Evolutionary conservation across 2,888 invertebrate genomes (phyloP).

Genomic region (Brachylomia viminalis): DNA sequence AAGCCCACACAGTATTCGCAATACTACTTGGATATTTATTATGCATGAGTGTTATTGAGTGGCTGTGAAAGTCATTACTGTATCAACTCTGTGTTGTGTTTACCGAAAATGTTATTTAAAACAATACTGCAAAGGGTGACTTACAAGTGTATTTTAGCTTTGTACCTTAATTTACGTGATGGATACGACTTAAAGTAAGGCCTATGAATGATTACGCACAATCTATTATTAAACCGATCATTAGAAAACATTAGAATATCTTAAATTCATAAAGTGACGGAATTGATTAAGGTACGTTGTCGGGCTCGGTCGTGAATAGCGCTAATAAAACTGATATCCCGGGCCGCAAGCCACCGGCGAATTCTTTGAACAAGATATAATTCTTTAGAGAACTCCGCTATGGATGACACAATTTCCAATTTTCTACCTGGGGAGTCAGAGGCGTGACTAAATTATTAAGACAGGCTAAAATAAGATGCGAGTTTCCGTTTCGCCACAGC

Average conservation of each 20-base stretch:
- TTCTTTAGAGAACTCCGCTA: slow-evolving; percentile 79
- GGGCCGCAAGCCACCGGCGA: slow-evolving; percentile 67
- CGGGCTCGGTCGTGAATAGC: slow-evolving; percentile 65
- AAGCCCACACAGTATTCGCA: slow-evolving; percentile 20
- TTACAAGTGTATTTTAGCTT: neutral
- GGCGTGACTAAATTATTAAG: slow-evolving; percentile 89
- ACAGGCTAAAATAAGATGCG: slow-evolving; percentile 86
- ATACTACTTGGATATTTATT: slow-evolving; percentile 37
- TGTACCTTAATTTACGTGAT: neutral
- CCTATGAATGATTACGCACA: neutral
- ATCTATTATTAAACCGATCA: neutral
- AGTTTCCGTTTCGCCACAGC: slow-evolving; percentile 84
- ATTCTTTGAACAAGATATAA: slow-evolving; percentile 80
- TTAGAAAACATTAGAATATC: slow-evolving; percentile 3
- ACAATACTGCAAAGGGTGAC: neutral
- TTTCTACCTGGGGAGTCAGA: slow-evolving; percentile 86
- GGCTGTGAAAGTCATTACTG: slow-evolving; percentile 43
- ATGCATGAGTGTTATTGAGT: slow-evolving; percentile 41
- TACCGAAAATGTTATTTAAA: slow-evolving; percentile 8
- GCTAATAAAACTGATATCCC: slow-evolving; percentile 73
- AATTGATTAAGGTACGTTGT: slow-evolving; percentile 57
- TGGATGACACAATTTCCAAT: slow-evolving; percentile 89
- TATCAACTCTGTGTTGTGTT: slow-evolving; percentile 18
- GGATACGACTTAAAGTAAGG: neutral
- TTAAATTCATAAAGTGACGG: slow-evolving; percentile 41